A percentile compares a stretch with the other conserved stretches of the same genome.
Conservation (phyloP, 2,797 vertebrate genomes). For the Ptychadena robeensis region DNA sequence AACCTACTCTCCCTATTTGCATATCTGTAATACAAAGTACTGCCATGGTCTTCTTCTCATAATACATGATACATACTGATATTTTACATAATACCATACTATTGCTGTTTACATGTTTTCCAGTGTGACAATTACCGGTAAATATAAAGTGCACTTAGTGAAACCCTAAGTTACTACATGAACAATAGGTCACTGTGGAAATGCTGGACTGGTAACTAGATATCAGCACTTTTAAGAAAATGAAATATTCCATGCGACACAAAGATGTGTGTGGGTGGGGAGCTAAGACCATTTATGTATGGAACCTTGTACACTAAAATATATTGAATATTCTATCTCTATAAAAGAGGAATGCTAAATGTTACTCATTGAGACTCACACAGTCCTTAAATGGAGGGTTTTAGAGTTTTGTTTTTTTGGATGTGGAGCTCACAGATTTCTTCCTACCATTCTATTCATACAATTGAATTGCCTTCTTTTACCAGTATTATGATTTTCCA, state of each 20-base stretch:
- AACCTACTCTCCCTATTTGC: too few relatives aligned
- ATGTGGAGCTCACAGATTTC: not conserved
- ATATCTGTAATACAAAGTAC: too few relatives aligned
- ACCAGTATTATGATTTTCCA: too few relatives aligned
- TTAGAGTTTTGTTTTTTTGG: too few relatives aligned
- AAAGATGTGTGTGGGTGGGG: conserved; percentile 1
- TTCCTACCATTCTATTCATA: too few relatives aligned
- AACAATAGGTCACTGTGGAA: conserved; percentile 21
- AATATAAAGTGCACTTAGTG: conserved; percentile 11
- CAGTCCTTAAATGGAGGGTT: not conserved
- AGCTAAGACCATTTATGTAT: not conserved
- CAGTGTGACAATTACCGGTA: not conserved
- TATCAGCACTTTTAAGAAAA: conserved; percentile 18
- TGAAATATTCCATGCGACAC: not conserved
- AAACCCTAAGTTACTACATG: not conserved
- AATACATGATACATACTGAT: too few relatives aligned
- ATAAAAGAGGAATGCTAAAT: too few relatives aligned
- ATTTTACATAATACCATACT: too few relatives aligned
- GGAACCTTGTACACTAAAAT: not conserved
- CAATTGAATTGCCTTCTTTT: too few relatives aligned
- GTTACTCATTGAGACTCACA: not conserved
- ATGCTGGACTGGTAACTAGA: not conserved
- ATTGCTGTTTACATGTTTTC: not conserved
- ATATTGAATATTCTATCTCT: not conserved
- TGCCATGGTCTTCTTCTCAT: too few relatives aligned